phyloP scores from a whole-genome alignment of 2,113 vertebrate genomes.

The Chiloscyllium plagiosum region DNA sequence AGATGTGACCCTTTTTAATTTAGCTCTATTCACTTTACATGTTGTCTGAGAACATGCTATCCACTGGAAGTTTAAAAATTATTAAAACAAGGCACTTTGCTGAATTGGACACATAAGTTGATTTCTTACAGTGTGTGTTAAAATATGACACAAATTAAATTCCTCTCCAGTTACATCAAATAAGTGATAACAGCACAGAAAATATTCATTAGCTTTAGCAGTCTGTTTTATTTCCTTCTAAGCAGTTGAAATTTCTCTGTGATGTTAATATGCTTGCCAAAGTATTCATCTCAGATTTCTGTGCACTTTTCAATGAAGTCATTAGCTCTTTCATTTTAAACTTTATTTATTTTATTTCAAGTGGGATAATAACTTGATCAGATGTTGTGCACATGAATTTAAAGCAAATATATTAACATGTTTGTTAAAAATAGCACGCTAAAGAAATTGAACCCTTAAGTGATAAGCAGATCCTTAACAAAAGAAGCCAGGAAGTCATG shows the following conservation, averaged over 20 bases:
- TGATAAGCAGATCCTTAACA: neutral
- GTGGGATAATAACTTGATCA: neutral
- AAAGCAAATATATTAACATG: neutral
- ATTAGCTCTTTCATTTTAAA: neutral
- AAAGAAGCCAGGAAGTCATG: neutral
- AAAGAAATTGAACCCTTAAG: neutral
- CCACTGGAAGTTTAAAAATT: neutral
- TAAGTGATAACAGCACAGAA: neutral
- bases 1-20: neutral
- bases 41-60: neutral
- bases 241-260: neutral
- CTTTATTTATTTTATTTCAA: constrained; percentile 2
- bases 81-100: neutral
- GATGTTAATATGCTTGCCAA: neutral
- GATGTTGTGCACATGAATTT: neutral
- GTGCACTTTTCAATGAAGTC: neutral
- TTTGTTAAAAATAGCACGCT: neutral
- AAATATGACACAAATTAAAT: constrained; percentile 6
- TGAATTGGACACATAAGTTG: neutral
- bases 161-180: neutral
- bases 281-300: neutral
- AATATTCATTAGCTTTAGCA: constrained; percentile 4
- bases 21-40: neutral
- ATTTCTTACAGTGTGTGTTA: neutral
- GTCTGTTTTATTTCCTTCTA: neutral